Evolutionary conservation across 2,797 vertebrate species (phyloP), one percentile per base, ranked within the genome.

Genomic region (Tenualosa thibaudeaui): DNA sequence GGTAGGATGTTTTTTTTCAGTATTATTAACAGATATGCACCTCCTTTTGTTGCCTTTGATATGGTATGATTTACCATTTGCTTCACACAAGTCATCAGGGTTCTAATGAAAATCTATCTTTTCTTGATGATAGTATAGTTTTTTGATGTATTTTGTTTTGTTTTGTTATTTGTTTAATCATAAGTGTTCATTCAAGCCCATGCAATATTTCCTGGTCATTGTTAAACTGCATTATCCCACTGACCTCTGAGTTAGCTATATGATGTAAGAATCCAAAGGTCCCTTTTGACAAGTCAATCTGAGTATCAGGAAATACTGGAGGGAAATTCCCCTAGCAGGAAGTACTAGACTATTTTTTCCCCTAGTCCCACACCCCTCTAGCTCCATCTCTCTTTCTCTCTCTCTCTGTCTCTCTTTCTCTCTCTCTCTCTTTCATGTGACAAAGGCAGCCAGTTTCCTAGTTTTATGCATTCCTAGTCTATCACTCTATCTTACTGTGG

Each of bases 321-420:
- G 87, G 91, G 94, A 92, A 94, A 94, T 93, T 85, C 87, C 94
- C 94, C 90, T 19, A 94, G 68, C 91, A 92, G 94, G 93, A 95
- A 95, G 91, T 93, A 87, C 50, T 84, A 86, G 83, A 86, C 85
- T 88, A 75, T 92, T 92, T 91, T 86, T 82, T 83, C 86, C 81
- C 84, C 46, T 22, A 2, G 6, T 46, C 40, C 15, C 7, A 1
- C 40, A 43, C 17, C 19, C 71, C 37, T n/a, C 83, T 71, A 46
- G 10, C 10, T 31, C 37, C 65, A 31, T 31, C 68, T 43, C 13
- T 43, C 15, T 22, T 17, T 17, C 15, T 78, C 37, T 40, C 13
- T 40, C 65, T 71, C 5, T 40, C 5, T 71, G 12, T 71, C 31
- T 78, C 68, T 43, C 13, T 43, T 15, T 22, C 37, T 17, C 15